A percentile compares a stretch with the other conserved stretches of the same genome.
Conservation (phyloP, 2,797 vertebrate species). For the Poecile montanus region DNA sequence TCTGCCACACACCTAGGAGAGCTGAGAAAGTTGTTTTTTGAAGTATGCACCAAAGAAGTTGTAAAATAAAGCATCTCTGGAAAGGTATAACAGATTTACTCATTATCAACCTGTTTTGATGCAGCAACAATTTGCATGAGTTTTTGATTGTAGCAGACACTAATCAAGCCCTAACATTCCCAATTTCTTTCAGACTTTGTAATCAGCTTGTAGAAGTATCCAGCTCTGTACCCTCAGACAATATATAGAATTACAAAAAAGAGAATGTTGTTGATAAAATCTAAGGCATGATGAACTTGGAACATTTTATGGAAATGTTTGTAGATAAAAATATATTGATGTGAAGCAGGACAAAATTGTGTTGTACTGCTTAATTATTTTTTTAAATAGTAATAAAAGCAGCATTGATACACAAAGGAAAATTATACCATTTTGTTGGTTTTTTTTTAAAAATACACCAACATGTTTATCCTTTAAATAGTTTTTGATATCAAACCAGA, state of each 20-base stretch:
- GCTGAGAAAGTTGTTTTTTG: background rate
- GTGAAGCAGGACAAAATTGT: background rate
- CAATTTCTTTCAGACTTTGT: background rate
- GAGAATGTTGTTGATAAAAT: background rate
- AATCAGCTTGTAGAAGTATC: background rate
- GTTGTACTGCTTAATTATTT: background rate
- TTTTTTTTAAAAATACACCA: background rate
- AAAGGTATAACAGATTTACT: background rate
- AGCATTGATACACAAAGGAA: background rate
- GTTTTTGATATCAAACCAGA: background rate
- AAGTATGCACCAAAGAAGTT: background rate
- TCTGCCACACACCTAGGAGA: background rate
- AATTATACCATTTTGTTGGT: background rate
- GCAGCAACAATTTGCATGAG: background rate
- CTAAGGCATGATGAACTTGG: background rate
- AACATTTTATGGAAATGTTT: background rate
- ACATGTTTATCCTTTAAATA: background rate
- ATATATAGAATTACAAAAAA: background rate
- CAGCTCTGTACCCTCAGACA: background rate
- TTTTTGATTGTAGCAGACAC: background rate
- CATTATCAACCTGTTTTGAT: background rate
- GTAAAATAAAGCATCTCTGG: background rate
- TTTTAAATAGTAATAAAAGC: background rate
- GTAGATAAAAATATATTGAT: background rate
- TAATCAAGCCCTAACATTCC: background rate